Evolutionary conservation across 2,113 vertebrate genomes (phyloP), one percentile per base, ranked within the genome.

Genomic region (Coturnix japonica): DNA sequence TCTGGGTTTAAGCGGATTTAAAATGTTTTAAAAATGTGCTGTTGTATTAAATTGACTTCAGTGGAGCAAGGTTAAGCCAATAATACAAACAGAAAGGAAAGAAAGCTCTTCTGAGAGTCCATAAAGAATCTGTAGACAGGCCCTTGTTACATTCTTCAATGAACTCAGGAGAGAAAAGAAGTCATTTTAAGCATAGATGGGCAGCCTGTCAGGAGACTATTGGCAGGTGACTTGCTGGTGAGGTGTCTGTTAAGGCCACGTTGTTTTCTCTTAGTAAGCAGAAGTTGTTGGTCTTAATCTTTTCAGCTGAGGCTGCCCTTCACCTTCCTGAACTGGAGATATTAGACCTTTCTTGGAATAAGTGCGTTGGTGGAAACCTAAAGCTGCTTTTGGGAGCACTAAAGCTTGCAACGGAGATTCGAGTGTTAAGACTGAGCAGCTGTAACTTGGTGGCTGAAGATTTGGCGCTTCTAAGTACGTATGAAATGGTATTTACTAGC

Each of bases 301-400:
- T 97, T 94, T 94, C 90, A 99, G 98, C 98, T 28, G 95, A 98
- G 70, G 96, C 96, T 11, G 97, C 97, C 84, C 93, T 97, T 79
- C 96, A 97, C 80, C 97, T 98, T 66, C 89, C 94, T 82, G 96
- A 97, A 95, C 98, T 99, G 94, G 95, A 95, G 97, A 96, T 88
- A 26, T 76, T 99, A 92, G 97, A 98, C 88, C 96, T 99, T 66
- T 99, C 98, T 82, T 99, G 99, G 99, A 98, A 98, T 96, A 99
- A 99, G 85, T 98, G 98, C 92, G 97, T 99, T 67, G 98, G 98
- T 20, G 98, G 98, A 51, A 98, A 97, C 81, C 90, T 98, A 88
- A 93, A 96, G 51, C 93, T 98, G 91, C 97, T 99, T 89, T 96
- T 98, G 87, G 98, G 98, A 53, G 96, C 95, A 2, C 74, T 99